A percentile compares a stretch with the other conserved stretches of the same genome.
These are phyloP conservation scores for Rhorus exstirpatorius DNA, from an alignment of 2,888 invertebrate genomes.

Conservation along the genomic window DNA sequence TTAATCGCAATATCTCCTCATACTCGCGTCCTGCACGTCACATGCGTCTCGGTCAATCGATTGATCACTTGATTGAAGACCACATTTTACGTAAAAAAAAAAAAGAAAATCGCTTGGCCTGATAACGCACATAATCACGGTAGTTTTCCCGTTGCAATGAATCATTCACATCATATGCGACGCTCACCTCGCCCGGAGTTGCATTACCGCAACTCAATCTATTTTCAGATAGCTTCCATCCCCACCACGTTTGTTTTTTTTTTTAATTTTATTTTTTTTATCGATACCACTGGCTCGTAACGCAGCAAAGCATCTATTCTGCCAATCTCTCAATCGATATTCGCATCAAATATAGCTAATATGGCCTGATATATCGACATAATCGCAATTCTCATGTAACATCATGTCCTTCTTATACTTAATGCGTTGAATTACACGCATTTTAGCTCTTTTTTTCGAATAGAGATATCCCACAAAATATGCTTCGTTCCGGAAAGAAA, in stretches of 20 bases:
- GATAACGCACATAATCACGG: slow-evolving; percentile 24
- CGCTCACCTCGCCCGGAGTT: slow-evolving; percentile 3
- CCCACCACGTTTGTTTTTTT: background rate
- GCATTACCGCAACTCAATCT: slow-evolving; percentile 5
- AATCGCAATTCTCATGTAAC: no score
- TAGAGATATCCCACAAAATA: no score
- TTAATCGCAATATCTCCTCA: background rate
- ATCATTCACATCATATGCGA: slow-evolving; percentile 39
- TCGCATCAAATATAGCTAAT: no score
- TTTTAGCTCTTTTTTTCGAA: no score
- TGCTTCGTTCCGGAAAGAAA: no score
- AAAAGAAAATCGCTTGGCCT: slow-evolving; percentile 11
- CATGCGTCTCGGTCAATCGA: slow-evolving; percentile 15
- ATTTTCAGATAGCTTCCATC: slow-evolving; percentile 20
- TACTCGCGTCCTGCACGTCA: background rate
- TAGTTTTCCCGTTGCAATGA: slow-evolving; percentile 46
- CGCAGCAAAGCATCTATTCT: background rate
- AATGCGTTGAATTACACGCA: no score
- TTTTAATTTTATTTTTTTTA: background rate
- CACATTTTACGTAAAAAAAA: background rate
- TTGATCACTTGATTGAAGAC: slow-evolving; percentile 17
- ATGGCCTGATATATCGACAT: no score
- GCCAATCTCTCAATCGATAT: background rate
- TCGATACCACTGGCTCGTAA: background rate
- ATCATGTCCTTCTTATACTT: no score